Evolutionary conservation across 2,797 vertebrate genomes (phyloP).

Genomic region (Pelodytes ibericus): DNA sequence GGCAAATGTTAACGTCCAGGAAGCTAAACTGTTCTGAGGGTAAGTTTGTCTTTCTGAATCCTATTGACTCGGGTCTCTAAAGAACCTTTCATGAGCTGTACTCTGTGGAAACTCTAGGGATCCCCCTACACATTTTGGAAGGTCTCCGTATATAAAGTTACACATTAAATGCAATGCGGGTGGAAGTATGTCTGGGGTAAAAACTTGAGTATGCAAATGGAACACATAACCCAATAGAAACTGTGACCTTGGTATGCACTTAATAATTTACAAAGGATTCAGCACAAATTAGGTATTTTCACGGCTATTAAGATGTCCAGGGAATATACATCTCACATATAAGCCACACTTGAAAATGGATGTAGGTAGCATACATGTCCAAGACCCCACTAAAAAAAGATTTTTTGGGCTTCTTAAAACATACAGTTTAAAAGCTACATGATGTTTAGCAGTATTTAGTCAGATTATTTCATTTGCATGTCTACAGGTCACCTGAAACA

Average conservation of each 20-base stretch:
- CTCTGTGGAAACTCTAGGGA: constrained; percentile 33
- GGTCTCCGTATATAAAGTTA: constrained; percentile 32
- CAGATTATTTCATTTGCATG: no score
- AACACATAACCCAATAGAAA: constrained; percentile 17
- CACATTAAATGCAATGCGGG: constrained; percentile 22
- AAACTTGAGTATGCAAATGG: background rate
- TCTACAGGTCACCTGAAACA: no score
- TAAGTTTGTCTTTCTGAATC: constrained; percentile 27
- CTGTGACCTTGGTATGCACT: constrained; percentile 18
- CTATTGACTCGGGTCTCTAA: constrained; percentile 15
- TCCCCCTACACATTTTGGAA: constrained; percentile 31
- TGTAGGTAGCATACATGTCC: no score
- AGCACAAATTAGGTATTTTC: constrained; percentile 2
- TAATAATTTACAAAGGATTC: background rate
- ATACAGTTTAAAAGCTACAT: no score
- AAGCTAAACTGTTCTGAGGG: constrained; percentile 3
- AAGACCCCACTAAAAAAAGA: no score
- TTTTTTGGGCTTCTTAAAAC: no score
- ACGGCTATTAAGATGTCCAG: background rate
- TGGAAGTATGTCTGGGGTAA: constrained; percentile 21
- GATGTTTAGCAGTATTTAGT: no score
- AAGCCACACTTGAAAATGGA: no score
- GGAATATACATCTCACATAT: background rate
- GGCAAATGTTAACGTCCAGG: background rate
- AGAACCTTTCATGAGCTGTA: constrained; percentile 37